Evolutionary conservation across 1,140 invertebrate species (phyloP).

Genomic region (Drosophila micromelanica): DNA sequence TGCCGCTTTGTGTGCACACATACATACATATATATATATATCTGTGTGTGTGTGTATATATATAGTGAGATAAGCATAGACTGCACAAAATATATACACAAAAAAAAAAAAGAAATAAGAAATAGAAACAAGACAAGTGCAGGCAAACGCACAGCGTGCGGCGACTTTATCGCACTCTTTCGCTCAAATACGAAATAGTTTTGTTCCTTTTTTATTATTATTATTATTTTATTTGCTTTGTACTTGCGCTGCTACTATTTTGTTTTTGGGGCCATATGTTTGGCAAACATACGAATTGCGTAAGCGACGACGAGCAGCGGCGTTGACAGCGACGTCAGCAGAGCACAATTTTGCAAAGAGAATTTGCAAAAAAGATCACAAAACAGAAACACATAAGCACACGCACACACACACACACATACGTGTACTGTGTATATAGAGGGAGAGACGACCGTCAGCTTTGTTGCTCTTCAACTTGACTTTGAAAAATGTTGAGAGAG

Average conservation of each 20-base stretch:
- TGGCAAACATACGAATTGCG: conserved; percentile 77
- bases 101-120: background rate
- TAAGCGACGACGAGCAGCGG: conserved; percentile 43
- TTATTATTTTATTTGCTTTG: conserved; percentile 1
- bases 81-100: background rate
- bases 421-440: background rate
- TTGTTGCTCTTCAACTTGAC: conserved; percentile 78
- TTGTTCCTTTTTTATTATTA: background rate
- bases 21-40: no score
- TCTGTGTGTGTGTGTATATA: no score
- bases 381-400: conserved; percentile 18
- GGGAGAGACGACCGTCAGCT: conserved; percentile 10
- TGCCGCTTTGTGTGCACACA: no score
- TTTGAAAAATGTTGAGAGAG: conserved; percentile 75
- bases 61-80: no score
- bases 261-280: conserved; percentile 57
- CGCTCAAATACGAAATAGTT: background rate
- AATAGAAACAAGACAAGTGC: conserved; percentile 8
- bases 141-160: conserved; percentile 16
- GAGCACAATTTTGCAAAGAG: conserved; percentile 32
- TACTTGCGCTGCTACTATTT: conserved; percentile 29
- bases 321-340: conserved; percentile 2
- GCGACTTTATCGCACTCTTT: background rate
- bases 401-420: background rate
- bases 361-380: conserved; percentile 45